Evolutionary conservation across 1,140 invertebrate species (phyloP), one percentile per base, ranked within the genome.

Genomic region (Hyphantria cunea): DNA sequence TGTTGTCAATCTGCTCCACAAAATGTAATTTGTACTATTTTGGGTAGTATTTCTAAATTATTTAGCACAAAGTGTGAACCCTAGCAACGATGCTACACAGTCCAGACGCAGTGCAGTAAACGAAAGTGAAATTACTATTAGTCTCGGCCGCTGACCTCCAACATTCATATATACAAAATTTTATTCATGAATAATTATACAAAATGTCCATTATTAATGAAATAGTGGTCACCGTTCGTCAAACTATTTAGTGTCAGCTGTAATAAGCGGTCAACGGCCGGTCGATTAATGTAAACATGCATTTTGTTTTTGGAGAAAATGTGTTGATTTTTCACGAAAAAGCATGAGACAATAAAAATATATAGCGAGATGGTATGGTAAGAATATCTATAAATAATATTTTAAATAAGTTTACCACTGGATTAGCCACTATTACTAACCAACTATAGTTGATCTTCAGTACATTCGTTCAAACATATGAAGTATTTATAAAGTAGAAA

Each of bases 91-190:
- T 54, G 42, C 41, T 12, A 56, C 42, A 13, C 25, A 31, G 53
- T 56, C 53, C 42, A 56, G 53, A 56, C 41, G 42, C 42, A 47
- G 31, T 31, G 13, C 17, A 25, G 17, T 25, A 1, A 58, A 48
- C 11, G 55, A 58, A 58, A 58, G 55, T 58, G 55, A 58, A 48
- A 58, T 58, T 58, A 48, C 55, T 39, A 45, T 48, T 34, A 44
- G 55, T 42, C 25, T 58, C 55, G 55, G 55, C 11, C 15, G 15
- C 9, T 25, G 55, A 58, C 44, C 55, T 49, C 42, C 13, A 33
- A 1, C 33, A 49, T 33, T 48, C 45, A 37, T 48, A 6, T 11
- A n/a, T 31, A 53, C 25, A 25, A 25, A 25, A 25, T n/a, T n/a
- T n/a, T 25, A 25, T 25, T 25, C 25, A 47, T 12, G 3, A 5